Evolutionary conservation across 2,113 vertebrate genomes (phyloP).

Genomic region (Candoia aspera): DNA sequence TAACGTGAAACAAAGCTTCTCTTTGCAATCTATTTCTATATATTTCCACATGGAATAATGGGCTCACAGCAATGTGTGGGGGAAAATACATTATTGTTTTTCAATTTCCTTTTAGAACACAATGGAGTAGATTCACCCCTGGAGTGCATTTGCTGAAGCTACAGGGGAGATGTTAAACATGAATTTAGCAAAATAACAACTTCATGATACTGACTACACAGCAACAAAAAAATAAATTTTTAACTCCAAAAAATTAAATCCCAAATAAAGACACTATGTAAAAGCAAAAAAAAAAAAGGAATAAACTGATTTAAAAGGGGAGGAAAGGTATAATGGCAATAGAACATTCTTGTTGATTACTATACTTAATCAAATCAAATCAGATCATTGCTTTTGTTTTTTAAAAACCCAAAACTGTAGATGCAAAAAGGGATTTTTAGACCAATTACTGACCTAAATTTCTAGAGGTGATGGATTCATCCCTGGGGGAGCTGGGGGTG

Average conservation of each 20-base stretch:
- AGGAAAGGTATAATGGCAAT: neutral
- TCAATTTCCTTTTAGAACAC: neutral
- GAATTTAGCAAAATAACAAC: neutral
- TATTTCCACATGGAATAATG: neutral
- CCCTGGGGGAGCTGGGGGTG: too few species aligned
- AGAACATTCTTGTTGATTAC: rapidly evolving
- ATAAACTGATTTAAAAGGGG: neutral
- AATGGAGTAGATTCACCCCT: conserved; percentile 1
- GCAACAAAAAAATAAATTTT: neutral
- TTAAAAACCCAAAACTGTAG: neutral
- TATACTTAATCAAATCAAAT: neutral
- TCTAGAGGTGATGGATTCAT: too few species aligned
- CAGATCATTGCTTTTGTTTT: neutral
- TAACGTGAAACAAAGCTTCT: neutral
- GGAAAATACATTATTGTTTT: neutral
- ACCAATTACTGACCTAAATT: neutral
- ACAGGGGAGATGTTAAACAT: neutral
- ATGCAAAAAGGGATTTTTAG: neutral
- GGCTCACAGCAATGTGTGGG: neutral
- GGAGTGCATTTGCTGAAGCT: neutral
- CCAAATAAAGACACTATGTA: neutral
- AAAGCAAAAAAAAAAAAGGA: neutral
- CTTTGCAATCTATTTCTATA: neutral
- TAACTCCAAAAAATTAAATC: neutral
- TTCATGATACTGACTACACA: neutral